These are phyloP conservation scores for Philopotamus ludificatus DNA, from an alignment of 1,140 invertebrate genomes.

Conservation along the genomic window DNA sequence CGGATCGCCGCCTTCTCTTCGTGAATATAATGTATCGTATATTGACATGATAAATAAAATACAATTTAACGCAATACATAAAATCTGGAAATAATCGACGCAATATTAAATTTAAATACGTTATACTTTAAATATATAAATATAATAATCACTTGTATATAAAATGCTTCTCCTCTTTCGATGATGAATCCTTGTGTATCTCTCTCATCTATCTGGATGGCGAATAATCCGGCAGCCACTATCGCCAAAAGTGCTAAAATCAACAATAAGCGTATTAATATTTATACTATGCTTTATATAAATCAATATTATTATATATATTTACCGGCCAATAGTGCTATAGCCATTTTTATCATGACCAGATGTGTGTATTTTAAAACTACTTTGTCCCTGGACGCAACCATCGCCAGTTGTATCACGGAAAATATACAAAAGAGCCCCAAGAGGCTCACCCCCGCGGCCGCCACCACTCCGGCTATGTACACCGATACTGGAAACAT, in stretches of 20 bases:
- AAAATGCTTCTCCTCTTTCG: conserved; percentile 76
- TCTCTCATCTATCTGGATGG: conserved; percentile 76
- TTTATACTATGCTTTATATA: conserved; percentile 1
- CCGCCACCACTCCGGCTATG: conserved; percentile 73
- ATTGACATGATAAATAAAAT: conserved; percentile 71
- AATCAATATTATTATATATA: conserved; percentile 42
- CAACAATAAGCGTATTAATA: conserved; percentile 4
- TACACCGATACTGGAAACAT: conserved; percentile 70
- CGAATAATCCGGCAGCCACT: conserved; percentile 75
- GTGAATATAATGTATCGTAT: conserved; percentile 73
- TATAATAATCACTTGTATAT: conserved; percentile 69
- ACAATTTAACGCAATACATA: conserved; percentile 72
- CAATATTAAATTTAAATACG: too few species aligned
- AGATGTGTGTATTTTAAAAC: conserved; percentile 72
- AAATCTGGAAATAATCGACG: conserved; percentile 62
- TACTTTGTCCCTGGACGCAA: conserved; percentile 76
- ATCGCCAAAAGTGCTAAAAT: conserved; percentile 74
- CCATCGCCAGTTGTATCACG: conserved; percentile 80
- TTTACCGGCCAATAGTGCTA: conserved; percentile 75
- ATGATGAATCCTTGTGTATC: conserved; percentile 69
- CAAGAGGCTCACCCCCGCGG: conserved; percentile 66
- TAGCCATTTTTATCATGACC: conserved; percentile 72
- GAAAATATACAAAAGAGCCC: conserved; percentile 74
- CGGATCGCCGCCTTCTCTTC: conserved; percentile 71
- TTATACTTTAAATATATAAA: conserved; percentile 1